Percentiles rank a stretch among this genome's conserved stretches.
These are phyloP conservation scores for Numenius phaeopus DNA, from an alignment of 2,797 vertebrate genomes.

Conservation along the genomic window DNA sequence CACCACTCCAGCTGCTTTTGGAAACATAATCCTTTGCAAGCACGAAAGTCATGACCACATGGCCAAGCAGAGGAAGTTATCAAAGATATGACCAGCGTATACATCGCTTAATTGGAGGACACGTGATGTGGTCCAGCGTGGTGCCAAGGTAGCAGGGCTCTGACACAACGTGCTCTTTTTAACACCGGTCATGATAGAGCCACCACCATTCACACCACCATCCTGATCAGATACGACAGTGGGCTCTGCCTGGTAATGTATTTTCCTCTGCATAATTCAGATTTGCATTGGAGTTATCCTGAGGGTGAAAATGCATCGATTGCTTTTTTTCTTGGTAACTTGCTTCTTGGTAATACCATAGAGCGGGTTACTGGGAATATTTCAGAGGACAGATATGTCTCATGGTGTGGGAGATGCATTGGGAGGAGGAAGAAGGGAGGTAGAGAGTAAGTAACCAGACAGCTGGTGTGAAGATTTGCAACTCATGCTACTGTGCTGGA, in stretches of 20 bases:
- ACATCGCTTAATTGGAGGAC: background rate
- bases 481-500: background rate
- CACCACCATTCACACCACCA: background rate
- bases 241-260: background rate
- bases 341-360: background rate
- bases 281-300: background rate
- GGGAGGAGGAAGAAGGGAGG: background rate
- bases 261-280: fast-evolving
- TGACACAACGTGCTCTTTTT: background rate
- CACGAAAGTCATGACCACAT: background rate
- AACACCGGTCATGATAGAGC: background rate
- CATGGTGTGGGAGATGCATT: background rate
- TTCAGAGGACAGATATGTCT: background rate
- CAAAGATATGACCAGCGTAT: background rate
- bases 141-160: background rate
- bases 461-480: background rate
- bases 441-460: background rate
- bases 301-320: fast-evolving
- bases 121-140: background rate
- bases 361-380: background rate
- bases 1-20: fast-evolving
- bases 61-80: background rate
- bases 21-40: background rate
- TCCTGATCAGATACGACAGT: background rate
- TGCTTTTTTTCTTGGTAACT: background rate